Percentiles rank a stretch among this genome's conserved stretches.
Evolutionary conservation across 2,888 invertebrate species (phyloP).

Genomic region (Dolichomitus sp.): DNA sequence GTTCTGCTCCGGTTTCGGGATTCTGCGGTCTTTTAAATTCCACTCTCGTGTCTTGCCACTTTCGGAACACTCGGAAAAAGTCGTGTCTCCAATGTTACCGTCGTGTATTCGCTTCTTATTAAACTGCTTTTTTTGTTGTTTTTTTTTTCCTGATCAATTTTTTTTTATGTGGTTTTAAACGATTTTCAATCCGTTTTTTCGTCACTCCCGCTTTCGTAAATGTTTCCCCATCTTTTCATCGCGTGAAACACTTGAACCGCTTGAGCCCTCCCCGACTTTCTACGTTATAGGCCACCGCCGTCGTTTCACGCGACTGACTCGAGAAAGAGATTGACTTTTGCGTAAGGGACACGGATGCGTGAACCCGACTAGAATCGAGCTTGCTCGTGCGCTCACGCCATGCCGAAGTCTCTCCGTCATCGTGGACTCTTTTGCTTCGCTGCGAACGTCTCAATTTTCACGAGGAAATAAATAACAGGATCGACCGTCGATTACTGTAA

Average conservation of each 20-base stretch:
- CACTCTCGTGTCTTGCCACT: constrained; percentile 2
- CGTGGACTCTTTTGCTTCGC: constrained; percentile 12
- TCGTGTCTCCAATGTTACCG: background rate
- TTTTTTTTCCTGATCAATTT: background rate
- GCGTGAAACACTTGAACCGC: background rate
- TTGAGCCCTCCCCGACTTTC: constrained; percentile 63
- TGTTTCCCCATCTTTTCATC: constrained; percentile 39
- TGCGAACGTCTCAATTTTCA: constrained; percentile 36
- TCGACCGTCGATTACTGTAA: constrained; percentile 37
- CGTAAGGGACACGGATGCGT: constrained; percentile 70
- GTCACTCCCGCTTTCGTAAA: constrained; percentile 26
- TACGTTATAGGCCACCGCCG: constrained; percentile 54
- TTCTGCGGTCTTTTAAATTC: constrained; percentile 34
- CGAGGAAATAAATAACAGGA: constrained; percentile 23
- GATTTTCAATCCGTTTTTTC: background rate
- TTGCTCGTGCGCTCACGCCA: constrained; percentile 36
- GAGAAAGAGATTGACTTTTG: constrained; percentile 67
- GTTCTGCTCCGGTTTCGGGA: constrained; percentile 49
- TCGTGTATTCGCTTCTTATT: background rate
- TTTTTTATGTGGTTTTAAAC: background rate
- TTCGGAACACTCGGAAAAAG: constrained; percentile 1
- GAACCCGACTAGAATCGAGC: constrained; percentile 62
- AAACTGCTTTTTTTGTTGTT: background rate
- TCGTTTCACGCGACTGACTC: constrained; percentile 67
- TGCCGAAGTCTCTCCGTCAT: constrained; percentile 22